Base-by-base conservation (phyloP, 2,797 vertebrate genomes). In the Silurus lanzhouensis region DNA sequence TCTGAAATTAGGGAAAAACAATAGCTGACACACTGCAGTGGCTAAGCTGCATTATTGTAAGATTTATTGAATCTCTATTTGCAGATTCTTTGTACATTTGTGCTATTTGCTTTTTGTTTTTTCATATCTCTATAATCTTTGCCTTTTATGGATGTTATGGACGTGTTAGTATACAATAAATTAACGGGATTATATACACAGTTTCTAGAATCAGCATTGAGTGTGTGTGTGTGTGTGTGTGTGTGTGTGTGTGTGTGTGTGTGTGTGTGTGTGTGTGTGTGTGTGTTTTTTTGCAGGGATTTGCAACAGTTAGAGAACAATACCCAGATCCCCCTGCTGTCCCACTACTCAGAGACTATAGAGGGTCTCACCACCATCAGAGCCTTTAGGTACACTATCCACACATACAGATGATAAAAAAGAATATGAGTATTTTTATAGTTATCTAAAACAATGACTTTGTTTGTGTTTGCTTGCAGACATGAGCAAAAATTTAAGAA, bases 291-390 rank as follows among this genome's bases (percentile, higher is more conserved):
- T 14, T 83, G 25, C 74, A 99, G 98, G 92, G 98, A 99, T 91
- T 95, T 99, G 88, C 98, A 99, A 92, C 97, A 99, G 93, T 89
- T 99, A 90, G 98, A 99, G 87, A 98, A 99, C 93, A 96, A 95
- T 91, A 99, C 98, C 46, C 97, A 99, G 81, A 95, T 99, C 44
- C 98, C 98, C 0, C 90, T 99, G 44, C 96, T 99, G 25, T 97
- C 96, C 2, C 98, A 99, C 93, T 99, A 97, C 90, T 97, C 97
- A 10, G 97, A 99, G 92, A 99, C 98, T 0, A 95, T 99, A 86
- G 98, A 99, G 91, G 98, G 98, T 58, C 96, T 99, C 88, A 96
- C 95, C 86, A 99, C 98, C 57, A 99, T 99, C 87, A 94, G 98
- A 87, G 98, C 98, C 66, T 98, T 97, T 93, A 97, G 98, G 98